Percentiles rank a stretch among this genome's conserved stretches.
These are phyloP conservation scores for Folsomia manolachei DNA, from an alignment of 2,888 invertebrate genomes.

Conservation along the genomic window DNA sequence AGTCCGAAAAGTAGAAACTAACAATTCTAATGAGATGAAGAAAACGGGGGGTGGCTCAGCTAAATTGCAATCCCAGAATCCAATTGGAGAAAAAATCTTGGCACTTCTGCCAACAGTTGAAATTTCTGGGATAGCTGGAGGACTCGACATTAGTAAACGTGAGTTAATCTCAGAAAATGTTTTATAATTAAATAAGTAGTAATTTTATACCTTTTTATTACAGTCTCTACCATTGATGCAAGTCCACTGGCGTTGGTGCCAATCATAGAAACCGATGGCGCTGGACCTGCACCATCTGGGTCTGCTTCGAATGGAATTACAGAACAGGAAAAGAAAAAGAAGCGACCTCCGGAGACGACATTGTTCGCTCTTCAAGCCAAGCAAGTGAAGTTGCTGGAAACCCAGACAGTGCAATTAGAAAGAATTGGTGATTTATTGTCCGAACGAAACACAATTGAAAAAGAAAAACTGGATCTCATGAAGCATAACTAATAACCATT, in stretches of 20 bases:
- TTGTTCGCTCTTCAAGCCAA: constrained; percentile 1
- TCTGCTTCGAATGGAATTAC: neutral
- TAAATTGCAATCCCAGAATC: neutral
- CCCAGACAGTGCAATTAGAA: neutral
- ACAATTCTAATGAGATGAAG: neutral
- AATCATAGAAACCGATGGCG: neutral
- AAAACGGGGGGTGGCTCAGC: constrained; percentile 31
- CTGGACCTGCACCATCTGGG: neutral
- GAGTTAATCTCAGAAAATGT: neutral
- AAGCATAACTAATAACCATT: too few species aligned
- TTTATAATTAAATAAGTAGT: neutral
- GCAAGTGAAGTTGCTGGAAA: neutral
- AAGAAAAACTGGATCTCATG: neutral
- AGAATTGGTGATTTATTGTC: neutral
- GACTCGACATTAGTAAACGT: constrained; percentile 20
- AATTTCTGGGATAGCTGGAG: constrained; percentile 24
- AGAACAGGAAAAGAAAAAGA: neutral
- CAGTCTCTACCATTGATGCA: neutral
- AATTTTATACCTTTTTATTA: neutral
- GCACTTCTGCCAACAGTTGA: neutral
- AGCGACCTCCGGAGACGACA: neutral
- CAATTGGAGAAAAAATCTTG: constrained; percentile 1
- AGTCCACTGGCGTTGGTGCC: neutral
- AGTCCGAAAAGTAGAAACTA: neutral
- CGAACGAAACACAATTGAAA: neutral